Conservation (phyloP, 30 jellyfish, hydroid and myxozoan species). For the Chrysaora quinquecirrha region DNA sequence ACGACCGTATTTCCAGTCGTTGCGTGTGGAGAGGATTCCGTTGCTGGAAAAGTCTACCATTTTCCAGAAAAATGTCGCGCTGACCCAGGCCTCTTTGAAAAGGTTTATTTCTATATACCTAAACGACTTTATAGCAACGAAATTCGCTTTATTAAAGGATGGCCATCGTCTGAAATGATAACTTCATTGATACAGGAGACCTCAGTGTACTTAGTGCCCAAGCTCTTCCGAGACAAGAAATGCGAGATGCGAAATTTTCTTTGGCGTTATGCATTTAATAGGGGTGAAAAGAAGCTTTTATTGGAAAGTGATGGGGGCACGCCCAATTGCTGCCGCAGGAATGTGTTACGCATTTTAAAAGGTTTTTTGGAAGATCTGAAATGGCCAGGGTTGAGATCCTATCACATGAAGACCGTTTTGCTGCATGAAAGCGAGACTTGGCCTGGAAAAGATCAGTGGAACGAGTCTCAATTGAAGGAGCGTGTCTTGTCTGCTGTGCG, state of each 20-base stretch:
- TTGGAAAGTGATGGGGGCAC: constrained; percentile 22
- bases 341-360: constrained; percentile 53
- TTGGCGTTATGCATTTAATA: constrained; percentile 65
- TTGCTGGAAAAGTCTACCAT: too few relatives aligned
- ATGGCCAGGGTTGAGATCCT: constrained; percentile 68
- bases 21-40: too few relatives aligned
- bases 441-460: constrained; percentile 45
- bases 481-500: constrained; percentile 35
- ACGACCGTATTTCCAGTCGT: too few relatives aligned
- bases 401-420: constrained; percentile 68
- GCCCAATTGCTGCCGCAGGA: constrained; percentile 51
- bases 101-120: too few relatives aligned
- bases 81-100: too few relatives aligned
- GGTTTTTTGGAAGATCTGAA: constrained; percentile 40
- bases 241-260: constrained; percentile 25
- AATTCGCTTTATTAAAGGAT: too few relatives aligned
- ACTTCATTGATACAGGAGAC: constrained; percentile 5
- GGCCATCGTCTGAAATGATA: constrained; percentile 66
- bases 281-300: constrained; percentile 52
- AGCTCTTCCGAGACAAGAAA: constrained; percentile 23
- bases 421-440: constrained; percentile 65
- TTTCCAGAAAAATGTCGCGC: too few relatives aligned
- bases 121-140: too few relatives aligned
- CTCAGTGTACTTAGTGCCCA: constrained; percentile 60
- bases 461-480: constrained; percentile 2